Evolutionary conservation across 2,797 vertebrate genomes (phyloP).

Genomic region (Manis crassicaudata): DNA sequence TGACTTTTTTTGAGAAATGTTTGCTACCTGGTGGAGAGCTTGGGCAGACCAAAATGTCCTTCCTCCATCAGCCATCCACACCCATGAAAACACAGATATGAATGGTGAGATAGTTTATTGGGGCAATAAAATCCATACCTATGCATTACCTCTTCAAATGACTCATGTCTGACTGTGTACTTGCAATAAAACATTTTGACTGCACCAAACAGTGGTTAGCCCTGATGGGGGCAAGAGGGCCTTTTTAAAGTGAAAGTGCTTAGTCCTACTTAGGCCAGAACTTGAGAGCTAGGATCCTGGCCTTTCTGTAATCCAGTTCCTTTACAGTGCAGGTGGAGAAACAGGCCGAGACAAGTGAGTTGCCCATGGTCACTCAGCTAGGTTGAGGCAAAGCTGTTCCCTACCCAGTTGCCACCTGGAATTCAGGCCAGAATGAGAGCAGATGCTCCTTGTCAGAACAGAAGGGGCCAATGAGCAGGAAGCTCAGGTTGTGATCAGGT

Average conservation of each 20-base stretch:
- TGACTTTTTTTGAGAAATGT: not conserved
- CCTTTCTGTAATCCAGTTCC: not conserved
- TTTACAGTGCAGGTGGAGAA: not conserved
- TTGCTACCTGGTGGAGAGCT: not conserved
- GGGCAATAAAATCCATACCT: conserved; percentile 16
- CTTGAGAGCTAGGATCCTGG: not conserved
- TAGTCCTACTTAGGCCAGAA: not conserved
- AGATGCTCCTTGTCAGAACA: not conserved
- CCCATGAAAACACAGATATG: conserved; percentile 4
- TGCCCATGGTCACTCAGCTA: not conserved
- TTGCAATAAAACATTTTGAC: not conserved
- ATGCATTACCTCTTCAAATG: not conserved
- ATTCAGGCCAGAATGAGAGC: not conserved
- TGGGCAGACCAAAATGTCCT: not conserved
- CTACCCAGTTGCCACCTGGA: not conserved
- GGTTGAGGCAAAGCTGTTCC: not conserved
- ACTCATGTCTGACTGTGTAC: not conserved
- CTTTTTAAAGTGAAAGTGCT: not conserved
- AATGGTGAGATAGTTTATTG: conserved; percentile 17
- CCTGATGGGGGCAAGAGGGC: not conserved
- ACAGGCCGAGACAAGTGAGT: not conserved
- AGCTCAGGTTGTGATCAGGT: not conserved
- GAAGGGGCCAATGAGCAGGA: not conserved
- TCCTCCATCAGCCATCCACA: not conserved
- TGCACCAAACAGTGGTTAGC: not conserved